Evolutionary conservation across 2,888 invertebrate species (phyloP).

Genomic region (Drosophila tripunctata): DNA sequence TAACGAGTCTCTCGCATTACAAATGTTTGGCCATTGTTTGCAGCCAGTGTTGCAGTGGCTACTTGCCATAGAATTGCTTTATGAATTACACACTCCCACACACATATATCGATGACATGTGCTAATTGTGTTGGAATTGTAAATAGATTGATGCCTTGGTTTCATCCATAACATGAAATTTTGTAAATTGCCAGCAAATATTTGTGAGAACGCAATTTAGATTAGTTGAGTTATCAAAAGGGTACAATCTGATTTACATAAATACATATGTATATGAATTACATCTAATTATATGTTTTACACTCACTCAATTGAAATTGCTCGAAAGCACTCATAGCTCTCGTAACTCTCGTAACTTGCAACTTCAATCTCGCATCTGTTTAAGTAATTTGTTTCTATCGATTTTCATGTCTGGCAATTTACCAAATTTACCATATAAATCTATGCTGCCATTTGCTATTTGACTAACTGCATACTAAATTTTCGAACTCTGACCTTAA

Average conservation of each 20-base stretch:
- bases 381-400: neutral
- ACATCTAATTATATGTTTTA: neutral
- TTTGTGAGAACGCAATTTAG: constrained; percentile 15
- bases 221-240: constrained; percentile 12
- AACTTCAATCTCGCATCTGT: neutral
- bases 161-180: constrained; percentile 21
- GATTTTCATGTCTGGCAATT: neutral
- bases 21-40: constrained; percentile 41
- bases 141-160: constrained; percentile 53
- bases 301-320: neutral
- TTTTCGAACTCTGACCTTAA: neutral
- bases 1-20: constrained; percentile 37
- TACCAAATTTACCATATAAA: neutral
- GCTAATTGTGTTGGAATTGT: constrained; percentile 53
- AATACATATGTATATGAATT: neutral
- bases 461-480: neutral
- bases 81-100: constrained; percentile 38
- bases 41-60: constrained; percentile 12
- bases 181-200: constrained; percentile 26
- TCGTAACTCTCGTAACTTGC: neutral
- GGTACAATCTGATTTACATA: constrained; percentile 2
- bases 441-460: neutral
- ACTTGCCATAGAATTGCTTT: constrained; percentile 32
- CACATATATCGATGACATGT: constrained; percentile 26
- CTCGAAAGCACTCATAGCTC: neutral